A percentile compares a stretch with the other conserved stretches of the same genome.
Conservation (phyloP, 2,888 invertebrate species). For the Ceramica pisi region DNA sequence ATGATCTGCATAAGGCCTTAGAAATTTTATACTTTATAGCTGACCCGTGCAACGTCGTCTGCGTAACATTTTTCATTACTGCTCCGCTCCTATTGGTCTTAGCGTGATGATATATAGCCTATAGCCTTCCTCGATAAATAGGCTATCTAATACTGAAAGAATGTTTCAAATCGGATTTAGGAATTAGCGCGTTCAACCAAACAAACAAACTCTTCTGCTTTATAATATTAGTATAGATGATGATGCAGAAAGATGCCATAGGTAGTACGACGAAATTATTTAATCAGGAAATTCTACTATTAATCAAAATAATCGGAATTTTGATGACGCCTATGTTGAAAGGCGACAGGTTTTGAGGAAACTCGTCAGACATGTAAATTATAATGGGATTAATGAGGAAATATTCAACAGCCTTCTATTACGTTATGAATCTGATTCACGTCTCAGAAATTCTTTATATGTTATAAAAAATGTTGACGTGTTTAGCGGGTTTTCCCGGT, state of each 20-base stretch:
- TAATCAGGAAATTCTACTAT: background rate
- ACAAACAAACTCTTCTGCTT: too few species aligned
- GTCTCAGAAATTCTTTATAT: background rate
- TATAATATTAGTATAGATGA: too few species aligned
- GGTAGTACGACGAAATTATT: background rate
- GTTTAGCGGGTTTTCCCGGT: background rate
- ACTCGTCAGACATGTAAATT: conserved; percentile 15
- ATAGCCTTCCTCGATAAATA: too few species aligned
- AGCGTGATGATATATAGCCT: too few species aligned
- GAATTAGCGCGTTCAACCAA: too few species aligned
- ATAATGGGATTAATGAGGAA: conserved; percentile 14
- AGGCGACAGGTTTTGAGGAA: background rate
- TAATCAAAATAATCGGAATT: background rate
- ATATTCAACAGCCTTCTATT: background rate
- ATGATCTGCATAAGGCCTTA: too few species aligned
- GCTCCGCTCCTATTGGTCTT: too few species aligned
- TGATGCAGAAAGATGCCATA: background rate
- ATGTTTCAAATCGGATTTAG: too few species aligned
- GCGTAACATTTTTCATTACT: too few species aligned
- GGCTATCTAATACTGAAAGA: too few species aligned
- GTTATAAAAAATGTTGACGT: background rate
- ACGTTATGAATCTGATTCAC: conserved; percentile 6
- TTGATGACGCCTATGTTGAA: background rate
- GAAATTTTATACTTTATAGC: too few species aligned
- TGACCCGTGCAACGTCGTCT: too few species aligned